Percentiles rank a stretch among this genome's conserved stretches.
Evolutionary conservation across 2,888 invertebrate species (phyloP).

Genomic region (Pterostichus madidus): DNA sequence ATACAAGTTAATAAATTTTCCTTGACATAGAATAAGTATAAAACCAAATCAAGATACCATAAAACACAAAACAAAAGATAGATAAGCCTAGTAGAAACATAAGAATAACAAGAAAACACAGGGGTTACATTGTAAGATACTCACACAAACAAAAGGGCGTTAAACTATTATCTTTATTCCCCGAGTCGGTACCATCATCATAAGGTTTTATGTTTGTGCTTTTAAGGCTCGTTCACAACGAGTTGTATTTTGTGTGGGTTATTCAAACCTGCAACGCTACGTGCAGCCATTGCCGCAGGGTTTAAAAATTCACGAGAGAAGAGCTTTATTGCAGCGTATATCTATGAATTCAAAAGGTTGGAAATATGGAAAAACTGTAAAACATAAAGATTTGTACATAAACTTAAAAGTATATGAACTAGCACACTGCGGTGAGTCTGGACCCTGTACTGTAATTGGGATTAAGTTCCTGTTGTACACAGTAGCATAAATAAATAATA

Average conservation of each 20-base stretch:
- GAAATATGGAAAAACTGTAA: too few species aligned
- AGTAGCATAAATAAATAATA: too few species aligned
- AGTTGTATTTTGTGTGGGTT: constrained; percentile 16
- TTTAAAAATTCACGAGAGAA: background rate
- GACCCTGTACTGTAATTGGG: too few species aligned
- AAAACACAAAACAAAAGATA: constrained; percentile 29
- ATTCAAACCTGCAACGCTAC: background rate
- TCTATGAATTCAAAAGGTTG: too few species aligned
- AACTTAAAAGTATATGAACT: too few species aligned
- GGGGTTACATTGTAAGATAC: constrained; percentile 19
- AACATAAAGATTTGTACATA: too few species aligned
- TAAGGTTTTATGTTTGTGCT: constrained; percentile 41
- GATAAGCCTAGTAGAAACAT: constrained; percentile 29
- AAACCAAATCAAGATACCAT: constrained; percentile 22
- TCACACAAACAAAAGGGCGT: constrained; percentile 16
- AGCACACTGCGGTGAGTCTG: too few species aligned
- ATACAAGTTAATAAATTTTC: background rate
- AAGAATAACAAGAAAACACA: constrained; percentile 28
- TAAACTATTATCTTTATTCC: constrained; percentile 42
- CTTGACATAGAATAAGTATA: background rate
- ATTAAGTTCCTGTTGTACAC: too few species aligned
- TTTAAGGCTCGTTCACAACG: constrained; percentile 28
- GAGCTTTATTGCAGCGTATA: too few species aligned
- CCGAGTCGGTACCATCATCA: constrained; percentile 21
- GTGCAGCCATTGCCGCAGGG: background rate